These are phyloP conservation scores for Pachypanchax playfairii DNA, from an alignment of 2,113 vertebrate species.

Conservation along the genomic window DNA sequence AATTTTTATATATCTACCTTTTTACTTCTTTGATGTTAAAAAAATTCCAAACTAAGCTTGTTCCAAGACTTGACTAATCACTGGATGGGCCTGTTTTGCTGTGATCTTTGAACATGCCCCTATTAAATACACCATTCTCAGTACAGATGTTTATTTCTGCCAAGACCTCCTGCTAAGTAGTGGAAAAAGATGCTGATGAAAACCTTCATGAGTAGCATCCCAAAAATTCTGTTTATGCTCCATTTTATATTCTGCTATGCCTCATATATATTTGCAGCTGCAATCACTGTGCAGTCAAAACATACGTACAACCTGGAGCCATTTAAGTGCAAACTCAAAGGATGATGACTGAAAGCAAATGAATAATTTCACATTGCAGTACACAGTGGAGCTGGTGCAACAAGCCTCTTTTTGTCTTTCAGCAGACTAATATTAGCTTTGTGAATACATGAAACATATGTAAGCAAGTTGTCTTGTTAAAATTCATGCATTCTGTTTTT, in stretches of 20 bases:
- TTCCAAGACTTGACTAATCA: constrained; percentile 3
- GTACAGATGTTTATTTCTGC: constrained; percentile 50
- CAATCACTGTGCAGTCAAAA: constrained; percentile 43
- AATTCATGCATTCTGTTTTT: constrained; percentile 1
- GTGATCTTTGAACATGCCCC: constrained; percentile 53
- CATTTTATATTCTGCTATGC: constrained; percentile 23
- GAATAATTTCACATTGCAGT: constrained; percentile 41
- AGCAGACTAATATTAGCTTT: constrained; percentile 30
- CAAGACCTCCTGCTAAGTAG: constrained; percentile 34
- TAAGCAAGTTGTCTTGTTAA: constrained; percentile 15
- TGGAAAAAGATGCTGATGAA: constrained; percentile 40
- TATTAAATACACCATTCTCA: constrained; percentile 50
- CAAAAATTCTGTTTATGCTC: constrained; percentile 26
- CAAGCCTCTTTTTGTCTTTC: constrained; percentile 21
- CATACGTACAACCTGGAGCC: constrained; percentile 40
- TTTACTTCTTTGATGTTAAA: neutral
- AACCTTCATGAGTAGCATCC: constrained; percentile 40
- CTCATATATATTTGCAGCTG: constrained; percentile 32
- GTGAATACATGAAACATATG: constrained; percentile 12
- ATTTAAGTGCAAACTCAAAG: constrained; percentile 37
- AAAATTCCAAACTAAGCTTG: constrained; percentile 20
- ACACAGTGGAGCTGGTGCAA: constrained; percentile 5
- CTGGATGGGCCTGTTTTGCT: constrained; percentile 29
- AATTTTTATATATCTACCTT: too few species aligned
- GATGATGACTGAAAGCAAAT: constrained; percentile 37